Conservation (phyloP, 1,140 invertebrate species). For the Anadara kagoshimensis region DNA sequence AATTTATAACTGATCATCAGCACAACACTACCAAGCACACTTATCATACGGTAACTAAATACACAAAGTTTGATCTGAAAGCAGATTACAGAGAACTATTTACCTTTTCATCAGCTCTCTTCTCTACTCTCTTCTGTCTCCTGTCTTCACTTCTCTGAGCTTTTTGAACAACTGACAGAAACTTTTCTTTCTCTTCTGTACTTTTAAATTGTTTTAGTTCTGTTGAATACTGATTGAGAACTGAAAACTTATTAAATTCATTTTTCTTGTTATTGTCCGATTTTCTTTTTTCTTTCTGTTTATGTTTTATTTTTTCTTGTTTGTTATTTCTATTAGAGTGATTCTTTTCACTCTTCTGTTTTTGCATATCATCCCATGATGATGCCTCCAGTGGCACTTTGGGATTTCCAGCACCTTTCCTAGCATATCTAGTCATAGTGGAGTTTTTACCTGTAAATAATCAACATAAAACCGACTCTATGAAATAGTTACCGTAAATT, state of each 20-base stretch:
- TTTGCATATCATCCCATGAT: slow-evolving; percentile 11
- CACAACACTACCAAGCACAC: not conserved
- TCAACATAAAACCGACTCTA: too few relatives aligned
- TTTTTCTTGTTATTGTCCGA: slow-evolving; percentile 18
- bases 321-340: not conserved
- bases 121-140: slow-evolving; percentile 41
- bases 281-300: slow-evolving; percentile 16
- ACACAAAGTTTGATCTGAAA: not conserved
- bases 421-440: slow-evolving; percentile 13
- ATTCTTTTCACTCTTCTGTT: not conserved
- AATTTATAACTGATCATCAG: not conserved
- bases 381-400: slow-evolving; percentile 1
- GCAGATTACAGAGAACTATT: too few relatives aligned
- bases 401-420: not conserved
- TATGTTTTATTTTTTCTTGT: not conserved
- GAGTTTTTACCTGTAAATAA: too few relatives aligned
- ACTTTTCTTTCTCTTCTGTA: slow-evolving; percentile 24
- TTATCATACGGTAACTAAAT: not conserved
- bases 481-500: too few relatives aligned
- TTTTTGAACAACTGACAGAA: slow-evolving; percentile 28
- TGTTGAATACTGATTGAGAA: slow-evolving; percentile 17
- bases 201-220: slow-evolving; percentile 11
- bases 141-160: slow-evolving; percentile 44
- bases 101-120: slow-evolving; percentile 43
- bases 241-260: slow-evolving; percentile 12